Evolutionary conservation across 1,140 invertebrate species (phyloP).

Genomic region (Hypsibius dujardini): DNA sequence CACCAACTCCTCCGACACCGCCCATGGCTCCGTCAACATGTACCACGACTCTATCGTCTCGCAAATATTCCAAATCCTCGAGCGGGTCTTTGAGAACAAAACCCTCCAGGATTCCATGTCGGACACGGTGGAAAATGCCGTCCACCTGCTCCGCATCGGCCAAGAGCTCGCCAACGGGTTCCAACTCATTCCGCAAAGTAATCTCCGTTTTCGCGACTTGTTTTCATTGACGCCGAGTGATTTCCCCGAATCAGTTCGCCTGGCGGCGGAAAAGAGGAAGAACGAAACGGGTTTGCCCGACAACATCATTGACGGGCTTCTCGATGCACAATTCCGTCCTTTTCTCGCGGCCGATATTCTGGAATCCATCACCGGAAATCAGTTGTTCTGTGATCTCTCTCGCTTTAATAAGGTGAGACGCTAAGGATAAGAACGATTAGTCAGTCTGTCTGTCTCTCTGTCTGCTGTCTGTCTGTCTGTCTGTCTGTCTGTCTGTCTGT

Average conservation of each 20-base stretch:
- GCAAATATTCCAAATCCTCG: slow-evolving; percentile 20
- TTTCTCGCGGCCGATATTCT: not conserved
- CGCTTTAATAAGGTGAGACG: not conserved
- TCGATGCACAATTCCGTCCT: not conserved
- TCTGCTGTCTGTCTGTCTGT: too few species aligned
- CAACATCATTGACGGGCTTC: not conserved
- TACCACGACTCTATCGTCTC: slow-evolving; percentile 31
- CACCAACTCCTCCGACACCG: slow-evolving; percentile 25
- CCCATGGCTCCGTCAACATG: slow-evolving; percentile 29
- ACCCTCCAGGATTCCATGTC: slow-evolving; percentile 22
- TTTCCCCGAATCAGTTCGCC: not conserved
- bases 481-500: too few species aligned
- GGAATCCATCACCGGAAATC: not conserved
- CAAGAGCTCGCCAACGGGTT: slow-evolving; percentile 18
- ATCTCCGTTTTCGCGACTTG: not conserved
- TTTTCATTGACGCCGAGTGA: not conserved
- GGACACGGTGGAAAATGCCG: not conserved
- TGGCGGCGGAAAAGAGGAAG: not conserved
- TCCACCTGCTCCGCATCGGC: not conserved
- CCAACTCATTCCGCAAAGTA: not conserved
- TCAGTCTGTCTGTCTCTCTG: too few species aligned
- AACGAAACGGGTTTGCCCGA: not conserved
- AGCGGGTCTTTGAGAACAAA: slow-evolving; percentile 20
- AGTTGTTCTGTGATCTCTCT: not conserved
- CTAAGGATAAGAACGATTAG: too few species aligned